Conservation (phyloP, 2,888 invertebrate genomes). For the Caradrina kadenii region DNA sequence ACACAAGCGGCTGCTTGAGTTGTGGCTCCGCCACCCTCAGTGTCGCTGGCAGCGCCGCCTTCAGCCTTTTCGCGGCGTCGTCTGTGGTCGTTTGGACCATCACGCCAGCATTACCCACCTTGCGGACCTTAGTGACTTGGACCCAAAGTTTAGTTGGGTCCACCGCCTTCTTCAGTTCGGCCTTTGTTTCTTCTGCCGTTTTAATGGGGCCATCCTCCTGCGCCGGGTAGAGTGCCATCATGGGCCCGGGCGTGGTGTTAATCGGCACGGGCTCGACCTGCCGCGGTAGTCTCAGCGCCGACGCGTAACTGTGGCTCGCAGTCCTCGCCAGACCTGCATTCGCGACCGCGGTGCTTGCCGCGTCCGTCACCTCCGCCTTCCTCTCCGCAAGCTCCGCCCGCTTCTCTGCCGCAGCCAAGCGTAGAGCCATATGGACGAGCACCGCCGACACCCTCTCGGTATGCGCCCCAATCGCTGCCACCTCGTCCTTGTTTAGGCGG, state of each 20-base stretch:
- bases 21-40: neutral
- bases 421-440: fast-evolving
- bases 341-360: too few species aligned
- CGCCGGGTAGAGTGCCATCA: neutral
- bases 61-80: fast-evolving
- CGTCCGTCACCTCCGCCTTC: too few species aligned
- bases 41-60: neutral
- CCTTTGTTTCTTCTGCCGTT: constrained; percentile 28
- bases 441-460: fast-evolving
- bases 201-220: fast-evolving
- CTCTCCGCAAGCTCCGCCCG: fast-evolving
- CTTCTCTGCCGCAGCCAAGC: neutral
- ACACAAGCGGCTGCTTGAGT: fast-evolving
- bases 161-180: neutral
- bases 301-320: fast-evolving
- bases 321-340: too few species aligned
- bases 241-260: fast-evolving
- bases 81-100: neutral
- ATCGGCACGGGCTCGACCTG: fast-evolving
- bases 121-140: neutral
- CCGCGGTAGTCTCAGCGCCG: neutral
- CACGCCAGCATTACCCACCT: neutral
- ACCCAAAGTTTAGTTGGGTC: neutral
- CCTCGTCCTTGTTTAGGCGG: neutral
- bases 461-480: fast-evolving